Evolutionary conservation across 2,113 vertebrate species (phyloP).

Genomic region (Pomatostomus ruficeps): DNA sequence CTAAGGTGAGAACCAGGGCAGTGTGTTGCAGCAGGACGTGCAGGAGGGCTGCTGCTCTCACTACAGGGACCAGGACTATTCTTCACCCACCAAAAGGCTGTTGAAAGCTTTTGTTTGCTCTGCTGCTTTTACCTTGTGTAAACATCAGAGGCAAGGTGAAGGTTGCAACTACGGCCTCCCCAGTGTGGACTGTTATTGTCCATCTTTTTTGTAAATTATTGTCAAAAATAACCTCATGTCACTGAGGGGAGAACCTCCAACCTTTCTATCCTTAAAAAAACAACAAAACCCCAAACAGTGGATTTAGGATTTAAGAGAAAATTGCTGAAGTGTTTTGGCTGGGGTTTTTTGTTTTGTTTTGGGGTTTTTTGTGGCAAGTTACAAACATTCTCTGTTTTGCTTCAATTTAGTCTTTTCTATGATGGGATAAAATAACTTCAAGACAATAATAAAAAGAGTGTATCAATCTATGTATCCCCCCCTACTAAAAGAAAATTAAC

Average conservation of each 20-base stretch:
- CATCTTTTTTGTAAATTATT: background rate
- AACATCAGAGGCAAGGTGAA: background rate
- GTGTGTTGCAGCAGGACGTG: background rate
- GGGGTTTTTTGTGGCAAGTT: background rate
- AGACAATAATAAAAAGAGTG: background rate
- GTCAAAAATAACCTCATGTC: background rate
- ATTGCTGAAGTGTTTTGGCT: background rate
- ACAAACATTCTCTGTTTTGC: background rate
- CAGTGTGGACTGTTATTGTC: background rate
- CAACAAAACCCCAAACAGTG: background rate
- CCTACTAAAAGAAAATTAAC: background rate
- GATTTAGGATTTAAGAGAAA: background rate
- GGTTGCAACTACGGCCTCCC: background rate
- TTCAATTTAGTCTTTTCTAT: background rate
- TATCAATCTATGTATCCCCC: background rate
- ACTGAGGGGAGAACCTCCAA: background rate
- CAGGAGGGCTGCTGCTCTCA: background rate
- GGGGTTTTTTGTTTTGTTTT: background rate
- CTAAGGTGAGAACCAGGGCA: background rate
- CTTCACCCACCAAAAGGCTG: rapidly evolving
- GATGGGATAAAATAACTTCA: background rate
- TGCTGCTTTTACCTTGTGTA: background rate
- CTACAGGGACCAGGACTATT: background rate
- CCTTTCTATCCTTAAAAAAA: background rate
- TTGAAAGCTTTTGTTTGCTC: background rate